Evolutionary conservation across 2,797 vertebrate species (phyloP).

Genomic region (Zenarchopterus dispar): DNA sequence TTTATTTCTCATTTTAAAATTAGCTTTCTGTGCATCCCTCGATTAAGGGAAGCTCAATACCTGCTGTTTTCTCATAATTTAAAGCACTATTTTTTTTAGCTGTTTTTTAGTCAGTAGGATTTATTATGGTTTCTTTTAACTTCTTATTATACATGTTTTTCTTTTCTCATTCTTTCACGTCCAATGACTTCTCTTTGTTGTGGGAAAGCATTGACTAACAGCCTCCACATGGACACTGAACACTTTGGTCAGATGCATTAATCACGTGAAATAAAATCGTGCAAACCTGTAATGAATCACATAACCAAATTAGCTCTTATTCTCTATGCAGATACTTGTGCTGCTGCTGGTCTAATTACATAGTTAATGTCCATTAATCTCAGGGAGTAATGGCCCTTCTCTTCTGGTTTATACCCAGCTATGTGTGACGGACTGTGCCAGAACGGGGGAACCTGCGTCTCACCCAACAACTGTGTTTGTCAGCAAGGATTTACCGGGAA

Average conservation of each 20-base stretch:
- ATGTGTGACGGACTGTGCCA: constrained; percentile 95
- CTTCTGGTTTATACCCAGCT: constrained; percentile 81
- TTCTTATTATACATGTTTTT: constrained; percentile 30
- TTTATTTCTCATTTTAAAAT: too few relatives aligned
- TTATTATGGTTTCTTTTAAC: constrained; percentile 5
- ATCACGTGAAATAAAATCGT: constrained; percentile 60
- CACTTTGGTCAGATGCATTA: constrained; percentile 63
- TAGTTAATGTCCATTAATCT: constrained; percentile 72
- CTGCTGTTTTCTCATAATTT: too few relatives aligned
- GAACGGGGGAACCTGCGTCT: constrained; percentile 93
- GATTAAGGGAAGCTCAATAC: too few relatives aligned
- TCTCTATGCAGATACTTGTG: constrained; percentile 76
- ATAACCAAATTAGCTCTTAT: constrained; percentile 75
- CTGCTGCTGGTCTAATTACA: constrained; percentile 73
- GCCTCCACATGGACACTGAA: constrained; percentile 56
- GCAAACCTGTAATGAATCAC: constrained; percentile 73
- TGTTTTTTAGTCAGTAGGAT: not conserved
- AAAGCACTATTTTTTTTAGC: too few relatives aligned
- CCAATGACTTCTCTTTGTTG: constrained; percentile 56
- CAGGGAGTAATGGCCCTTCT: constrained; percentile 64
- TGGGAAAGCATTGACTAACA: constrained; percentile 57
- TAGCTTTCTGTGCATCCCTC: too few relatives aligned
- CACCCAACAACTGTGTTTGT: constrained; percentile 93
- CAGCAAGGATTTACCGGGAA: constrained; percentile 94
- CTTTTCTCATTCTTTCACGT: constrained; percentile 46